phyloP scores from a whole-genome alignment of 2,113 vertebrate species.

The Malurus melanocephalus region DNA sequence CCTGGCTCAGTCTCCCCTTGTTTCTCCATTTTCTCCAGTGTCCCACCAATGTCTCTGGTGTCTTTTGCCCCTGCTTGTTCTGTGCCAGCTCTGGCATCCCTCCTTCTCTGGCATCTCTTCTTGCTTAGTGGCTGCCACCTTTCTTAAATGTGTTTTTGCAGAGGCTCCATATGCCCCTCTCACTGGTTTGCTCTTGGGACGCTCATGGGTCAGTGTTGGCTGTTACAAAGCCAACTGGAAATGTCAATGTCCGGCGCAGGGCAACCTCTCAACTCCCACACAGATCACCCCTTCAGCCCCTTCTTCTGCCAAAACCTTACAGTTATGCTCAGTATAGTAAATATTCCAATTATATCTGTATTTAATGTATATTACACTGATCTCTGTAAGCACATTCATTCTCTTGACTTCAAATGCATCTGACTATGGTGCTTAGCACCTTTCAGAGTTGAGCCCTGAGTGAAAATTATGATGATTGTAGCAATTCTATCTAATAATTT shows the following conservation, averaged over 20 bases:
- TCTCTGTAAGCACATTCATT: neutral
- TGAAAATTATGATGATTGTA: neutral
- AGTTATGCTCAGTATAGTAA: neutral
- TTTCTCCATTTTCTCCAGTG: neutral
- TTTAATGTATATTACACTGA: neutral
- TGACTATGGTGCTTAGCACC: neutral
- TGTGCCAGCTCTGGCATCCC: neutral
- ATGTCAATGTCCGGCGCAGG: neutral
- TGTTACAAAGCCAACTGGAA: neutral
- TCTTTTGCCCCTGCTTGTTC: neutral
- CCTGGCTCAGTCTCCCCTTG: fast-evolving
- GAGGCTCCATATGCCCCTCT: neutral
- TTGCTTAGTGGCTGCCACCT: neutral
- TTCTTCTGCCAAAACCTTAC: neutral
- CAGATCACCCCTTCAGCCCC: neutral
- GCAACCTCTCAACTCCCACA: neutral
- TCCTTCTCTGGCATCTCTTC: neutral
- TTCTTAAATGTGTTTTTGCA: neutral
- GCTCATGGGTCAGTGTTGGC: neutral
- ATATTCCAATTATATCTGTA: neutral
- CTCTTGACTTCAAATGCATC: neutral
- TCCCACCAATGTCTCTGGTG: neutral
- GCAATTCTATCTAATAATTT: neutral
- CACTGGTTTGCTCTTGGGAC: neutral
- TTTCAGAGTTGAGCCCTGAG: neutral